A percentile compares a stretch with the other conserved stretches of the same genome.
phyloP scores from a whole-genome alignment of 2,888 invertebrate species.

The Autographa gamma region DNA sequence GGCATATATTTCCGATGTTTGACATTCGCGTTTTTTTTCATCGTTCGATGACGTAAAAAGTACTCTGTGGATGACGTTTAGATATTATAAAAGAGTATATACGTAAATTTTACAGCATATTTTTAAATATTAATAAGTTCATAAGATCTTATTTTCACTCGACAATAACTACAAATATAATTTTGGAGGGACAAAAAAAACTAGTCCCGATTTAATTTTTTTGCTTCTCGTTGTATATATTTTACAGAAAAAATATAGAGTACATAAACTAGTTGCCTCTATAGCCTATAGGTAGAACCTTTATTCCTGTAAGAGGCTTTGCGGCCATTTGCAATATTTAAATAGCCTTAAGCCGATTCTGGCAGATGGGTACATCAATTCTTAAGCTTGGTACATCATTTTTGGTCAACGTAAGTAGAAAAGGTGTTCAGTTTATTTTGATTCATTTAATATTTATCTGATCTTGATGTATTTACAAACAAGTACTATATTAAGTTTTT shows the following conservation, averaged over 20 bases:
- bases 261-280: slow-evolving; percentile 1
- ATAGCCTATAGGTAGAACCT: slow-evolving; percentile 17
- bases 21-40: neutral
- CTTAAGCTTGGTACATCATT: slow-evolving; percentile 20
- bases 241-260: neutral
- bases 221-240: neutral
- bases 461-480: too few relatives aligned
- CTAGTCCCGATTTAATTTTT: too few relatives aligned
- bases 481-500: too few relatives aligned
- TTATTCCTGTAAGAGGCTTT: slow-evolving; percentile 42
- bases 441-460: neutral
- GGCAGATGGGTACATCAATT: slow-evolving; percentile 24
- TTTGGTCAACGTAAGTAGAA: slow-evolving; percentile 13
- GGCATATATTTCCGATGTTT: slow-evolving; percentile 8
- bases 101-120: too few relatives aligned
- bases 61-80: too few relatives aligned
- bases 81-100: neutral
- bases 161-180: too few relatives aligned
- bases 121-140: too few relatives aligned
- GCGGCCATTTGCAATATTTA: slow-evolving; percentile 36
- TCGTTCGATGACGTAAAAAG: too few relatives aligned
- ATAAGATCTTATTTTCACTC: too few relatives aligned
- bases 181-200: too few relatives aligned
- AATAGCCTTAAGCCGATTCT: slow-evolving; percentile 47
- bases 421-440: slow-evolving; percentile 15